phyloP scores from a whole-genome alignment of 2,888 invertebrate genomes.

The Idaea aversata region DNA sequence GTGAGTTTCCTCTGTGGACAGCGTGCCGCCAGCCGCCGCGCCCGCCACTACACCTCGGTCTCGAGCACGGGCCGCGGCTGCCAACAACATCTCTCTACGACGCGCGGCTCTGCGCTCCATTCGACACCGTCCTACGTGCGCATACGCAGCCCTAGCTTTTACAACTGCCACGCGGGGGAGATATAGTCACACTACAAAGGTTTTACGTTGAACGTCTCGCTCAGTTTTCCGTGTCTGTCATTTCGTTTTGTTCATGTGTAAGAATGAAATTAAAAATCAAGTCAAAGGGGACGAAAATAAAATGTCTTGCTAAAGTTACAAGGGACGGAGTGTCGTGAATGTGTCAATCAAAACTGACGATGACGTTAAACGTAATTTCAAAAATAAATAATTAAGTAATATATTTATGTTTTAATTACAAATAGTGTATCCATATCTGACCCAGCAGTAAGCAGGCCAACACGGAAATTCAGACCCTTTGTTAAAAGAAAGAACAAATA shows the following conservation, averaged over 20 bases:
- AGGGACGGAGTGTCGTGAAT: not conserved
- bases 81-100: conserved; percentile 78
- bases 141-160: conserved; percentile 61
- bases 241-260: not conserved
- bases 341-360: conserved; percentile 17
- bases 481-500: conserved; percentile 43
- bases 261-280: not conserved
- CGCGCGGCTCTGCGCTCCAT: conserved; percentile 73
- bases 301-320: too few relatives aligned
- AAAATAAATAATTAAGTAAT: not conserved
- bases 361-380: conserved; percentile 40
- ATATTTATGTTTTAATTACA: not conserved
- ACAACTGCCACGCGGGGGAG: conserved; percentile 47
- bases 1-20: conserved; percentile 76
- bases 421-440: conserved; percentile 57
- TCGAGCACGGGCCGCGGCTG: conserved; percentile 76
- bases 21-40: conserved; percentile 74
- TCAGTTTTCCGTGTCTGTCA: not conserved
- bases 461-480: conserved; percentile 57
- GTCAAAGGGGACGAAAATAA: not conserved
- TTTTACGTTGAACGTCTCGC: conserved; percentile 29
- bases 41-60: conserved; percentile 80
- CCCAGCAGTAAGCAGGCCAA: conserved; percentile 64
- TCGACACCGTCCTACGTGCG: conserved; percentile 75
- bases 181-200: conserved; percentile 28